Percentiles rank a stretch among this genome's conserved stretches.
These are phyloP conservation scores for Lacerta viridis DNA, from an alignment of 2,797 vertebrate genomes.

Conservation along the genomic window DNA sequence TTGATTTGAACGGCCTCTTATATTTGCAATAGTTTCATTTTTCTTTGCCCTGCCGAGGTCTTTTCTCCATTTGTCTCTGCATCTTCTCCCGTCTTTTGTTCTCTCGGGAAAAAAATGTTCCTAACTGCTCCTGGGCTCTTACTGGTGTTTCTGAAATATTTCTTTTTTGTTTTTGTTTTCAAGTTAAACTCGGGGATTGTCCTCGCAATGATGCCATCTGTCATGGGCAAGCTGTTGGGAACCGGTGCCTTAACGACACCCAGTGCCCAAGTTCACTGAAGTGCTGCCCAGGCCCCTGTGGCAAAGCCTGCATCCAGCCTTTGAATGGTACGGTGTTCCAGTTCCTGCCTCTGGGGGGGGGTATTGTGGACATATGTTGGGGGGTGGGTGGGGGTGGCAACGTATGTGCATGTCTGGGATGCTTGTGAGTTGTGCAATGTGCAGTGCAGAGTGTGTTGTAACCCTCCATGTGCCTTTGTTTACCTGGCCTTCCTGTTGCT, in stretches of 20 bases:
- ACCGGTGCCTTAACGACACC: background rate
- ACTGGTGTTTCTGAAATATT: background rate
- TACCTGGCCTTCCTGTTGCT: too few relatives aligned
- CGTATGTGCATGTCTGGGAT: too few relatives aligned
- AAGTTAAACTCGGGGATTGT: conserved; percentile 1
- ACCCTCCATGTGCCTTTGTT: too few relatives aligned
- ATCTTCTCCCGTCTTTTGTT: too few relatives aligned
- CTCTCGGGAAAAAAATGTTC: background rate
- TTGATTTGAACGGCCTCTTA: too few relatives aligned
- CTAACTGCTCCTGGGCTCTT: background rate
- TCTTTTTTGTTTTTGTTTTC: background rate
- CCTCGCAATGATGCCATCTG: background rate
- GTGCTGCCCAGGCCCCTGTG: conserved; percentile 7
- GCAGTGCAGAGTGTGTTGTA: too few relatives aligned
- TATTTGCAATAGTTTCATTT: too few relatives aligned
- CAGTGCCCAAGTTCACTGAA: background rate
- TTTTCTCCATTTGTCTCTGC: too few relatives aligned
- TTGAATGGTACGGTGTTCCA: background rate
- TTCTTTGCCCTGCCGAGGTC: too few relatives aligned
- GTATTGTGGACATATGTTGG: background rate
- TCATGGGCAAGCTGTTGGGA: background rate
- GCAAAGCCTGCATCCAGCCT: background rate
- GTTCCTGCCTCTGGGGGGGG: background rate
- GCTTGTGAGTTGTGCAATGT: too few relatives aligned
- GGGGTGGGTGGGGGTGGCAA: too few relatives aligned